A percentile compares a stretch with the other conserved stretches of the same genome.
Conservation (phyloP, 2,888 invertebrate genomes). For the Eudasyphora cyanicolor region DNA sequence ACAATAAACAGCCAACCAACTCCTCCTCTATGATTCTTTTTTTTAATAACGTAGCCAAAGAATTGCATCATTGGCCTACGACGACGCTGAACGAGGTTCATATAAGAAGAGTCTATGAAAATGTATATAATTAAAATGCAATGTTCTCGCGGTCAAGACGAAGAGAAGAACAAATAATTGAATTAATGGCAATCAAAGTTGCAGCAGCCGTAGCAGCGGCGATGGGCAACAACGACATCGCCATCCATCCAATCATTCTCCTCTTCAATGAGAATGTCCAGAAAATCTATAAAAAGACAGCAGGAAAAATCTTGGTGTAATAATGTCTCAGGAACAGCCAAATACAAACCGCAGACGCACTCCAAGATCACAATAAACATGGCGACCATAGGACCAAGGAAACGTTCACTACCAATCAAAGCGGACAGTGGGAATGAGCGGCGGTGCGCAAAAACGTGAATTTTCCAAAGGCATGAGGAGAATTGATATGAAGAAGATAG, state of each 20-base stretch:
- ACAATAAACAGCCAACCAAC: not conserved
- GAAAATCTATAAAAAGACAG: slow-evolving; percentile 30
- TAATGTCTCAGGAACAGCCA: slow-evolving; percentile 36
- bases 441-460: not conserved
- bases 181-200: slow-evolving; percentile 51
- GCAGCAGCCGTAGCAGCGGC: slow-evolving; percentile 4
- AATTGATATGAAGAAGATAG: too few species aligned
- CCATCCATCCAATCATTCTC: slow-evolving; percentile 33
- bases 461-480: not conserved
- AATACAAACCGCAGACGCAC: slow-evolving; percentile 41
- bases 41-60: not conserved
- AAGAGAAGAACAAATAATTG: slow-evolving; percentile 39
- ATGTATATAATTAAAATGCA: slow-evolving; percentile 56
- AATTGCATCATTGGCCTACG: not conserved
- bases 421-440: not conserved
- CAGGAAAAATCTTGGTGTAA: slow-evolving; percentile 44
- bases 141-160: not conserved
- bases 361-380: slow-evolving; percentile 23
- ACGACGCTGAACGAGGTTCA: not conserved
- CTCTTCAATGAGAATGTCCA: slow-evolving; percentile 61
- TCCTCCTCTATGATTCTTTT: not conserved
- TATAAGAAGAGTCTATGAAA: too few species aligned
- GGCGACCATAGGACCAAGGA: not conserved
- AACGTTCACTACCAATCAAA: not conserved
- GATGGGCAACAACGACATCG: slow-evolving; percentile 24